Evolutionary conservation across 2,797 vertebrate species (phyloP).

Genomic region (Atherinosoma microstoma): DNA sequence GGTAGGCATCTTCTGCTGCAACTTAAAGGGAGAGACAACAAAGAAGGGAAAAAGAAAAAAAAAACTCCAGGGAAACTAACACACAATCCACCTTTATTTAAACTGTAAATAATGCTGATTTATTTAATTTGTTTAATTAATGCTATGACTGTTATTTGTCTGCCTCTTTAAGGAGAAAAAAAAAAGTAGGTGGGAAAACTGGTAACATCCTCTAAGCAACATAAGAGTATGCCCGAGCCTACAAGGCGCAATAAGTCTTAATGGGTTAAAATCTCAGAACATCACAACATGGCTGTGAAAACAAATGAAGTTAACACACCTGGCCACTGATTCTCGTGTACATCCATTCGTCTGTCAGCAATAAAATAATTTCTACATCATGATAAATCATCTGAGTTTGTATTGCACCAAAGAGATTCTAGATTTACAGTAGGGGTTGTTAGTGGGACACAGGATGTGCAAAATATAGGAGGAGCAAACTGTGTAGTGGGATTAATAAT

Average conservation of each 20-base stretch:
- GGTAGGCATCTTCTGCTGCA: conserved; percentile 60
- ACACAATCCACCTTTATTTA: conserved; percentile 52
- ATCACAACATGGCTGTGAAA: conserved; percentile 61
- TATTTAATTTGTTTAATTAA: conserved; percentile 27
- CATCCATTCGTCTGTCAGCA: conserved; percentile 79
- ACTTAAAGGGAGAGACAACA: conserved; percentile 3
- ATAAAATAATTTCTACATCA: conserved; percentile 75
- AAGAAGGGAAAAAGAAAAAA: not conserved
- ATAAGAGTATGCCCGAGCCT: not conserved
- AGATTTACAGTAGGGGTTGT: conserved; percentile 73
- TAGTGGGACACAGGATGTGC: conserved; percentile 72
- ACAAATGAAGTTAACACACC: conserved; percentile 55
- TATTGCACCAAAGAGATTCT: conserved; percentile 80
- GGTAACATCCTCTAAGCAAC: conserved; percentile 30
- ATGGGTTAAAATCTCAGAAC: conserved; percentile 52
- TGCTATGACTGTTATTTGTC: conserved; percentile 48
- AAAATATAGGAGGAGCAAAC: conserved; percentile 65
- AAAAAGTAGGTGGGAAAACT: conserved; percentile 33
- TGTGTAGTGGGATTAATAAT: conserved; percentile 74
- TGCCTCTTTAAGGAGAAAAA: conserved; percentile 32
- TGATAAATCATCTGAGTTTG: conserved; percentile 75
- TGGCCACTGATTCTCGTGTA: conserved; percentile 68
- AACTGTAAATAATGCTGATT: conserved; percentile 19
- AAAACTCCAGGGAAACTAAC: conserved; percentile 24
- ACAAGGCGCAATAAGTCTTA: not conserved